Evolutionary conservation across 2,797 vertebrate genomes (phyloP).

Genomic region (Microcaecilia unicolor): DNA sequence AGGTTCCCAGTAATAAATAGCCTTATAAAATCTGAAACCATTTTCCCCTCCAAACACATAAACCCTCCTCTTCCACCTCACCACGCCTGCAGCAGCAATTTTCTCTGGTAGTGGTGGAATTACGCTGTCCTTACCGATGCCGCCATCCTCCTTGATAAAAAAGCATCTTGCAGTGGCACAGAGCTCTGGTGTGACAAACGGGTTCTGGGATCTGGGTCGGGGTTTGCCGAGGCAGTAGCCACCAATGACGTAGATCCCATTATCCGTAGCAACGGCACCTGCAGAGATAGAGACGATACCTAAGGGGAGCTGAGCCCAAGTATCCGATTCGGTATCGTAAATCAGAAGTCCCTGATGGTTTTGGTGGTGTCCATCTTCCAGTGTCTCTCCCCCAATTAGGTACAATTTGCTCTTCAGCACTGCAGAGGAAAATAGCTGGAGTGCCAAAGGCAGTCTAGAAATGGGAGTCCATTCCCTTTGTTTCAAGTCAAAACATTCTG

Average conservation of each 20-base stretch:
- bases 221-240: constrained; percentile 68
- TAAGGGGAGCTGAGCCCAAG: constrained; percentile 61
- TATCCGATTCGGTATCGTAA: constrained; percentile 56
- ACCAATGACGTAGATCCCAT: constrained; percentile 66
- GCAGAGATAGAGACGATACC: constrained; percentile 65
- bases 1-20: constrained; percentile 73
- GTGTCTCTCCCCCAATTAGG: constrained; percentile 64
- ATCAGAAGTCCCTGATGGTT: constrained; percentile 68
- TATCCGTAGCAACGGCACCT: constrained; percentile 64
- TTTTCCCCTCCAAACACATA: constrained; percentile 73
- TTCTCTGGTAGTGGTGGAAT: constrained; percentile 62
- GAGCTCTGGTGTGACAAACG: constrained; percentile 47
- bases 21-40: constrained; percentile 64
- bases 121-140: constrained; percentile 38
- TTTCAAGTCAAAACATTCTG: constrained; percentile 54
- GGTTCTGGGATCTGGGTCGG: constrained; percentile 60
- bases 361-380: constrained; percentile 58
- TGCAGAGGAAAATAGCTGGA: constrained; percentile 63
- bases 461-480: constrained; percentile 36
- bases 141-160: constrained; percentile 57
- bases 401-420: constrained; percentile 58
- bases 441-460: constrained; percentile 45
- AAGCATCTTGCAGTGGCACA: constrained; percentile 67
- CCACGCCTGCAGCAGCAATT: constrained; percentile 65
- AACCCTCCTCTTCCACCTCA: constrained; percentile 68